phyloP scores from a whole-genome alignment of 2,113 vertebrate species.

The Neolamprologus devosi region DNA sequence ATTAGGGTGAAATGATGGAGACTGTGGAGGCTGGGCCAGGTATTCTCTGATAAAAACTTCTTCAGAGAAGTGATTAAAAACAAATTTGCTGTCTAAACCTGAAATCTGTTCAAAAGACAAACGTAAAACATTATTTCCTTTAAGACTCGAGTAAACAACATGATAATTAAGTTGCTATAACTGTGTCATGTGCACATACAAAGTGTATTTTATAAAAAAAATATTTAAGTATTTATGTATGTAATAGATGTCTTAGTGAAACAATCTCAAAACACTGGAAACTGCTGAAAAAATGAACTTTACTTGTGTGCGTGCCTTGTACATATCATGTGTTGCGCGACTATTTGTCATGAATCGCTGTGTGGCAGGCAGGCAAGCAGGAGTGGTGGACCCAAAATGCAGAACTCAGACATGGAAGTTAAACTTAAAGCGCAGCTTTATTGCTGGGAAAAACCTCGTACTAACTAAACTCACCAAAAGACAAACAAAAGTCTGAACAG shows the following conservation, averaged over 20 bases:
- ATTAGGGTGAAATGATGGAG: background rate
- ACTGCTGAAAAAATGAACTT: background rate
- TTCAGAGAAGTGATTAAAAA: background rate
- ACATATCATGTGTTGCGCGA: background rate
- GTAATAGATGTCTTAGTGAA: background rate
- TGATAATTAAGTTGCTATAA: background rate
- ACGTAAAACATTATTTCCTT: background rate
- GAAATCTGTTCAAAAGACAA: background rate
- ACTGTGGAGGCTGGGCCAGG: accelerated
- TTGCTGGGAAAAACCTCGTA: background rate
- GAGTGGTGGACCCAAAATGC: too few species aligned
- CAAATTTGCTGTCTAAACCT: background rate
- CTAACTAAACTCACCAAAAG: background rate
- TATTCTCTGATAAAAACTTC: background rate
- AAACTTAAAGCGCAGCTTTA: background rate
- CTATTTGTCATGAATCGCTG: background rate
- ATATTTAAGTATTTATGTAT: background rate
- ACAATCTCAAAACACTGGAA: background rate
- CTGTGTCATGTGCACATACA: background rate
- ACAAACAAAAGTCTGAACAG: background rate
- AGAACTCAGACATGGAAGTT: background rate
- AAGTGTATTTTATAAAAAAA: background rate
- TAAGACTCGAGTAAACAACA: background rate
- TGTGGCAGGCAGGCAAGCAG: background rate
- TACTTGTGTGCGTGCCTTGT: background rate